Conservation (phyloP, 2,113 vertebrate species). For the Ceuthmochares aereus region DNA sequence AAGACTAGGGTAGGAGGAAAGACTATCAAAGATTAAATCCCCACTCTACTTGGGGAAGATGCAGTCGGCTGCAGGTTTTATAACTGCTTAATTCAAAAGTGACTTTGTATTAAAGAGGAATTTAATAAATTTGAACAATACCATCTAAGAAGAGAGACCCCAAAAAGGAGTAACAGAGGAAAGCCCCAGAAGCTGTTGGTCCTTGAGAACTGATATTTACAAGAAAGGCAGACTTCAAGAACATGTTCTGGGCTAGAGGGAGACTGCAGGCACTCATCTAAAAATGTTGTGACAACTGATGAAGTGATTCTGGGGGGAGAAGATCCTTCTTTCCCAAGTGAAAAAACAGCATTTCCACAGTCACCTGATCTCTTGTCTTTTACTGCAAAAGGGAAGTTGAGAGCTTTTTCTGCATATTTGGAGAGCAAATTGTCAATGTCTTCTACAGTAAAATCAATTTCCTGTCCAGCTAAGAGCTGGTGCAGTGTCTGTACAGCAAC, state of each 20-base stretch:
- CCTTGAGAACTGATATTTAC: neutral
- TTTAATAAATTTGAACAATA: neutral
- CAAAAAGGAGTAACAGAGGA: neutral
- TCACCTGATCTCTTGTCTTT: constrained; percentile 88
- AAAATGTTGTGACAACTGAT: neutral
- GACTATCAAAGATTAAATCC: neutral
- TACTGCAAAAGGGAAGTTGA: constrained; percentile 89
- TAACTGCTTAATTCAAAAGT: neutral
- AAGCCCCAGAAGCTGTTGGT: neutral
- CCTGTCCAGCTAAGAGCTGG: constrained; percentile 83
- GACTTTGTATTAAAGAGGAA: neutral
- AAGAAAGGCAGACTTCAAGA: neutral
- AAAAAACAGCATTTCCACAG: neutral
- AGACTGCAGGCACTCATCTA: neutral
- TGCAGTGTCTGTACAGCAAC: constrained; percentile 83
- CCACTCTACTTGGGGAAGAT: neutral
- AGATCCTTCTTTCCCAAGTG: neutral
- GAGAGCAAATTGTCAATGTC: constrained; percentile 88
- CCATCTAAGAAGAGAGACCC: neutral
- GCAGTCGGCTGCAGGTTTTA: neutral
- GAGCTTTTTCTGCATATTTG: constrained; percentile 89
- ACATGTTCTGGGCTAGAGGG: neutral
- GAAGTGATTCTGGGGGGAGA: neutral
- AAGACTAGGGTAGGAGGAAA: neutral
- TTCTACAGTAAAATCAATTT: constrained; percentile 81